Percentiles rank a stretch among this genome's conserved stretches.
These are phyloP conservation scores for Petrocephalus microphthalmus DNA, from an alignment of 2,113 vertebrate genomes.

Conservation along the genomic window DNA sequence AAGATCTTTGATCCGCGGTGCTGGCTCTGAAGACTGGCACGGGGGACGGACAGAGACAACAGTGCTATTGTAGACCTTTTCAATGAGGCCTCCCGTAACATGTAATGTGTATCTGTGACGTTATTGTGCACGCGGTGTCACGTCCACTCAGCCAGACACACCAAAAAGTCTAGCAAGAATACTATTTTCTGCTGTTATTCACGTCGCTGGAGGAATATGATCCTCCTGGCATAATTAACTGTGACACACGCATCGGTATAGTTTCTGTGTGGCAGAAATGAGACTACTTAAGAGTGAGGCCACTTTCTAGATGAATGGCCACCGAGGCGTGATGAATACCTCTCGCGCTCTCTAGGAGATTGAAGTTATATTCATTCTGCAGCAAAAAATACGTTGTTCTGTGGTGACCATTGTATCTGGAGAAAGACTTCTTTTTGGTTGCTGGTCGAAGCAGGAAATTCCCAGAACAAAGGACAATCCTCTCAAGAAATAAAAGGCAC, in stretches of 20 bases:
- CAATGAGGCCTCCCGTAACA: background rate
- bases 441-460: background rate
- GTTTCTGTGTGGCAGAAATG: background rate
- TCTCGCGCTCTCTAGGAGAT: background rate
- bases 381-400: background rate
- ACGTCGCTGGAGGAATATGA: background rate
- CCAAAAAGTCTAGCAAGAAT: background rate
- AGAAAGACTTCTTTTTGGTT: background rate
- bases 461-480: background rate
- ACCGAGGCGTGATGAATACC: background rate
- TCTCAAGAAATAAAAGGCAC: background rate
- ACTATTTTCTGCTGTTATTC: background rate
- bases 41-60: background rate
- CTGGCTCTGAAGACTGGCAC: background rate
- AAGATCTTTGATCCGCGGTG: slow-evolving; percentile 2
- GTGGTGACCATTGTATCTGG: background rate
- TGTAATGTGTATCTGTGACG: background rate
- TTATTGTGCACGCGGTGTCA: background rate
- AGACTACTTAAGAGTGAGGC: background rate
- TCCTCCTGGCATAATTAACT: background rate
- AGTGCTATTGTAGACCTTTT: background rate
- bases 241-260: background rate
- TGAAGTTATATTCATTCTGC: background rate
- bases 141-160: background rate
- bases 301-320: background rate